Evolutionary conservation across 1,140 invertebrate genomes (phyloP).

Genomic region (Atta texana): DNA sequence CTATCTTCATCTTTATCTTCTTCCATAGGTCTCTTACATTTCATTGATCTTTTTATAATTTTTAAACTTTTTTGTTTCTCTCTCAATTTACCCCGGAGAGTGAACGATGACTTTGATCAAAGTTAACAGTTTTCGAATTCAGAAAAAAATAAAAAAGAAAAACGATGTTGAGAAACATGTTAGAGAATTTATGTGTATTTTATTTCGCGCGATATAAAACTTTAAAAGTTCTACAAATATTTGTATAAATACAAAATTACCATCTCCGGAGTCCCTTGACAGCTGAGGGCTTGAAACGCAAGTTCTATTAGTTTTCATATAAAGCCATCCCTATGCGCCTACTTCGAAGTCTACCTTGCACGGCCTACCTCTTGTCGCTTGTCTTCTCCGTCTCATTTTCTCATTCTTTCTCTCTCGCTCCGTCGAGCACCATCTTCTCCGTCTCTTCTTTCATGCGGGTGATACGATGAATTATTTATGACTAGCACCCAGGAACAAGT

Average conservation of each 20-base stretch:
- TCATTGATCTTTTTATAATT: conserved; percentile 23
- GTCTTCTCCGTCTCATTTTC: not conserved
- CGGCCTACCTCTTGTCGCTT: conserved; percentile 1
- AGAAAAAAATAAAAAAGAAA: not conserved
- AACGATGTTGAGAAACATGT: not conserved
- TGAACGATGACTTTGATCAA: not conserved
- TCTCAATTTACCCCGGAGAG: not conserved
- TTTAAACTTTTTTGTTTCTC: not conserved
- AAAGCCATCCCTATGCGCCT: conserved; percentile 16
- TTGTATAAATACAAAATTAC: conserved; percentile 12
- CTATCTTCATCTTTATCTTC: not conserved
- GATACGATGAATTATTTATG: conserved; percentile 79
- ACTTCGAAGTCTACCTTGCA: conserved; percentile 33
- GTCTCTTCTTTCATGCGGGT: conserved; percentile 38
- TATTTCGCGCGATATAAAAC: not conserved
- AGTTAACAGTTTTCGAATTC: conserved; percentile 35
- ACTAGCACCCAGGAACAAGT: conserved; percentile 73
- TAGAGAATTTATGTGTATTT: not conserved
- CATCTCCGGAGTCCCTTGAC: not conserved
- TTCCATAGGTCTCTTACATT: conserved; percentile 31
- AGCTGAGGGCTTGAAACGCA: not conserved
- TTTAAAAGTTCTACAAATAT: conserved; percentile 22
- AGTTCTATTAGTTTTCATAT: conserved; percentile 44
- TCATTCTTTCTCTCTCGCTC: not conserved
- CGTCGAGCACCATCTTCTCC: conserved; percentile 32